phyloP scores from a whole-genome alignment of 2,113 vertebrate species.

The Mormoops blainvillei region DNA sequence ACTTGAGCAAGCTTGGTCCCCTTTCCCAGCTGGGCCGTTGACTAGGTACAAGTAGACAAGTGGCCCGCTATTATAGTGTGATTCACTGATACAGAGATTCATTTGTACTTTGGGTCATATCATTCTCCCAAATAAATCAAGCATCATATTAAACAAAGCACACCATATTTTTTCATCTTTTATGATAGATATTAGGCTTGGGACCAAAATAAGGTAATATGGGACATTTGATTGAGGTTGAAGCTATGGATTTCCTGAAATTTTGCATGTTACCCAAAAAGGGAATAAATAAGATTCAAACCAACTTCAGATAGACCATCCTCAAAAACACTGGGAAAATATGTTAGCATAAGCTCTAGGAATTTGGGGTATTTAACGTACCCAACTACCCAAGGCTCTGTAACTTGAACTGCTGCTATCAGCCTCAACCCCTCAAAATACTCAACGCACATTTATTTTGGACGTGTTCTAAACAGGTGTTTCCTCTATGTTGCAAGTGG shows the following conservation, averaged over 20 bases:
- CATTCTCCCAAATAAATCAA: neutral
- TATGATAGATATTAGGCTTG: neutral
- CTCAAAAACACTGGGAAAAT: constrained; percentile 51
- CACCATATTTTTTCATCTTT: neutral
- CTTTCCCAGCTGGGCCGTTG: neutral
- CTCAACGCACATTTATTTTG: constrained; percentile 66
- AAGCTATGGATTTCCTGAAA: neutral
- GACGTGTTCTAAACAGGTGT: constrained; percentile 79
- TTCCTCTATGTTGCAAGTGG: constrained; percentile 64
- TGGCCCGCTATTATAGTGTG: neutral
- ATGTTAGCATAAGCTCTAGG: neutral
- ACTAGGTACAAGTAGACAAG: neutral
- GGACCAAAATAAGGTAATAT: neutral
- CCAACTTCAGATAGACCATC: neutral
- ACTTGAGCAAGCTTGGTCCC: neutral
- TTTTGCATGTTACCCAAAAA: neutral
- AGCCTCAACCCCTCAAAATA: constrained; percentile 8
- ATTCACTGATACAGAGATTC: neutral
- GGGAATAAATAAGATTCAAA: neutral
- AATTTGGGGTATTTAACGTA: neutral
- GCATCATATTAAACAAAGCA: neutral
- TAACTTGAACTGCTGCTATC: constrained; percentile 53
- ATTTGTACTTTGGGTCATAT: neutral
- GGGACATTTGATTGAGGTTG: neutral
- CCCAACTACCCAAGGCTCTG: constrained; percentile 35